phyloP scores from a whole-genome alignment of 2,888 invertebrate species.

The Ennomos quercinarius region DNA sequence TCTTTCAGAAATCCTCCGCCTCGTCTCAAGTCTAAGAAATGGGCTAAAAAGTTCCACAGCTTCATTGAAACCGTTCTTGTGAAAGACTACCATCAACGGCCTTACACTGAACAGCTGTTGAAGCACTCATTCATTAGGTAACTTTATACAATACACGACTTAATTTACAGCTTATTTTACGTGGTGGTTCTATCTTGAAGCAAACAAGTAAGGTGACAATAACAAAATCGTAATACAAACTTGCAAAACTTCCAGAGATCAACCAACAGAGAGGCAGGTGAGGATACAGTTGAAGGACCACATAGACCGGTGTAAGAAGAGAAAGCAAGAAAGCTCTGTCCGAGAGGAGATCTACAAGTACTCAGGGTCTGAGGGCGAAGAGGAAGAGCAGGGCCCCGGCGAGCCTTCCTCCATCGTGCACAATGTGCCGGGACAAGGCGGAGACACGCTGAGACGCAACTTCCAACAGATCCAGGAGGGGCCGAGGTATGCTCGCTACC shows the following conservation, averaged over 20 bases:
- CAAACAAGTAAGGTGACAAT: not conserved
- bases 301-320: constrained; percentile 98
- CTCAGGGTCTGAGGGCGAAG: constrained; percentile 99
- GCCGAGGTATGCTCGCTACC: constrained; percentile 56
- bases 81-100: constrained; percentile 99
- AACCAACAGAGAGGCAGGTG: constrained; percentile 99
- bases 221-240: not conserved
- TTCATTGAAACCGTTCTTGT: constrained; percentile 99
- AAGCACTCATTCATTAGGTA: constrained; percentile 97
- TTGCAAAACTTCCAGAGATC: constrained; percentile 87
- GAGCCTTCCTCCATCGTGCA: constrained; percentile 98
- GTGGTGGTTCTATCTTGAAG: not conserved
- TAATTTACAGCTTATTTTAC: not conserved
- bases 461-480: constrained; percentile 99
- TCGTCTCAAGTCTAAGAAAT: constrained; percentile 98
- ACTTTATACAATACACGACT: constrained; percentile 1
- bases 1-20: constrained; percentile 95
- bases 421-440: constrained; percentile 91
- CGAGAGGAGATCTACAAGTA: constrained; percentile 91
- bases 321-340: constrained; percentile 94
- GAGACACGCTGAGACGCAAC: constrained; percentile 97
- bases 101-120: constrained; percentile 98
- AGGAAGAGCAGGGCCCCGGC: constrained; percentile 96
- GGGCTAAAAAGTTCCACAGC: constrained; percentile 98
- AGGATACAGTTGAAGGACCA: constrained; percentile 99